These are phyloP conservation scores for Rhinichthys osculus DNA, from an alignment of 2,797 vertebrate genomes.

Conservation along the genomic window DNA sequence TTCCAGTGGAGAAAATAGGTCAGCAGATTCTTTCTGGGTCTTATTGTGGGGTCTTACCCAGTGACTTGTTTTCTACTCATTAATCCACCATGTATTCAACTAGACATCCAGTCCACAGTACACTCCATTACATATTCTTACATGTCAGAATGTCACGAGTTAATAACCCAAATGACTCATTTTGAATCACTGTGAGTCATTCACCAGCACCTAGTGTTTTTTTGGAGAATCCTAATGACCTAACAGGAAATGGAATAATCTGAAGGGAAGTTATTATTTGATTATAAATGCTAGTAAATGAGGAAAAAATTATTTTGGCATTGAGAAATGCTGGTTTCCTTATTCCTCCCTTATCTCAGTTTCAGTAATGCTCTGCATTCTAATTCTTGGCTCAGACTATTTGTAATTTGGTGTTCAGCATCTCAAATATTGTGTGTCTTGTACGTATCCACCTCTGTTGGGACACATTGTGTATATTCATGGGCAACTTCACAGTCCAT, in stretches of 20 bases:
- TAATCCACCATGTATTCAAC: not conserved
- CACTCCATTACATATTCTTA: not conserved
- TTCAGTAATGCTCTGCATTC: constrained; percentile 13
- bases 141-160: not conserved
- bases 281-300: constrained; percentile 14
- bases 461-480: not conserved
- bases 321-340: not conserved
- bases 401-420: not conserved
- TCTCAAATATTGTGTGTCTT: constrained; percentile 1
- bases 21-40: not conserved
- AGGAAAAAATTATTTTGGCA: not conserved
- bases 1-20: not conserved
- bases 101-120: not conserved
- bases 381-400: not conserved
- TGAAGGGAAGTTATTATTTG: not conserved
- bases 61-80: not conserved
- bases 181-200: constrained; percentile 5
- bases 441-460: not conserved
- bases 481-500: constrained; percentile 2
- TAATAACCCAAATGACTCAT: constrained; percentile 2
- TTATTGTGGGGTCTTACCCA: not conserved
- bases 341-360: not conserved
- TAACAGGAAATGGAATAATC: not conserved
- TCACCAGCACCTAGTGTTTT: constrained; percentile 14
- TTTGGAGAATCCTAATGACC: not conserved